Percentiles rank a stretch among this genome's conserved stretches.
phyloP scores from a whole-genome alignment of 1,140 invertebrate species.

The Pseudachorutes palmiensis region DNA sequence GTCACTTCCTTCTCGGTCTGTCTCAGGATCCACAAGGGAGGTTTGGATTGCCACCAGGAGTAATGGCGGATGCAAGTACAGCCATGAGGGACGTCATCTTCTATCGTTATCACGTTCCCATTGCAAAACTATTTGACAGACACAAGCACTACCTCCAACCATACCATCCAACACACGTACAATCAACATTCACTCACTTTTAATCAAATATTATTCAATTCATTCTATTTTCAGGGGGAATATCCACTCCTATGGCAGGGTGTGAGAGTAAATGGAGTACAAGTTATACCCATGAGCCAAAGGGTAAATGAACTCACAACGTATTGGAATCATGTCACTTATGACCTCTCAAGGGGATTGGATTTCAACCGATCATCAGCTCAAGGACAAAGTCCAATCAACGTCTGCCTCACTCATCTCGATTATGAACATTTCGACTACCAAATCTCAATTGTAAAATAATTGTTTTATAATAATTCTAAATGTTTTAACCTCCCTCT shows the following conservation, averaged over 20 bases:
- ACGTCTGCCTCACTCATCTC: conserved; percentile 21
- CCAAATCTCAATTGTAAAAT: conserved; percentile 17
- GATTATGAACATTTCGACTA: conserved; percentile 23
- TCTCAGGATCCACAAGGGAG: conserved; percentile 40
- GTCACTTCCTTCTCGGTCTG: neutral
- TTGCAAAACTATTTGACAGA: conserved; percentile 45
- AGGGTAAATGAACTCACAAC: conserved; percentile 9
- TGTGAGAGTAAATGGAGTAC: neutral
- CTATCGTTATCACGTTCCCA: conserved; percentile 43
- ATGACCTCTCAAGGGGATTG: conserved; percentile 4
- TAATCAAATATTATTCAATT: conserved; percentile 3
- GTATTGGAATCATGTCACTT: conserved; percentile 8
- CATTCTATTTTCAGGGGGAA: conserved; percentile 11
- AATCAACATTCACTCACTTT: neutral
- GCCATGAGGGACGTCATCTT: conserved; percentile 56
- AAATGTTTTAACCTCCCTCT: neutral
- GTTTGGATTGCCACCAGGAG: conserved; percentile 42
- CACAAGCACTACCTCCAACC: conserved; percentile 42
- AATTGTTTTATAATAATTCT: conserved; percentile 4
- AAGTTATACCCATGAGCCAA: neutral
- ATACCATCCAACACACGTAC: conserved; percentile 44
- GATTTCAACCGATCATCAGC: conserved; percentile 11
- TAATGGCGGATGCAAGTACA: conserved; percentile 61
- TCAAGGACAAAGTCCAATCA: conserved; percentile 56
- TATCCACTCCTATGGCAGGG: conserved; percentile 1